Conservation (phyloP, 2,888 invertebrate species). For the Halocaridina rubra region DNA sequence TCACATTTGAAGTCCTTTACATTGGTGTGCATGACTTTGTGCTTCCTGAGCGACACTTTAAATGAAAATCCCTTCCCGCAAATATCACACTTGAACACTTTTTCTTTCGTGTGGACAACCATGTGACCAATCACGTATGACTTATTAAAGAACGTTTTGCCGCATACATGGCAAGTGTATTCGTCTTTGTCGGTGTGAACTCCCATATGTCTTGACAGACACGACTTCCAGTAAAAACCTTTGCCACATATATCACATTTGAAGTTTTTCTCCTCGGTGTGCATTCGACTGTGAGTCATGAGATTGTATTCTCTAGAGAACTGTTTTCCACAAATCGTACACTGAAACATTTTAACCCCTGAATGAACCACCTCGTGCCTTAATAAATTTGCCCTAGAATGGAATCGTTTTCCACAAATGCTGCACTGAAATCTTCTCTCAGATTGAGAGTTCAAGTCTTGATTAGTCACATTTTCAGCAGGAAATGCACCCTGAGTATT, state of each 20-base stretch:
- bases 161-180: not conserved
- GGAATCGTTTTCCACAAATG: constrained; percentile 11
- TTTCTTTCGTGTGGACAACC: constrained; percentile 32
- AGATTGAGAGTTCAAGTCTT: too few relatives aligned
- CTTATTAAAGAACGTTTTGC: constrained; percentile 12
- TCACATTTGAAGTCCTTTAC: not conserved
- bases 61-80: constrained; percentile 2
- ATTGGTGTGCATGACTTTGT: not conserved
- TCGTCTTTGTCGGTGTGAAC: not conserved
- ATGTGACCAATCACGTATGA: constrained; percentile 10
- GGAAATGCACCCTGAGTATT: too few relatives aligned
- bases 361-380: not conserved
- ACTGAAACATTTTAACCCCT: not conserved
- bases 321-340: not conserved
- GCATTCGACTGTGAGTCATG: not conserved
- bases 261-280: not conserved
- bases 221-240: not conserved
- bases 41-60: not conserved
- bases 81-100: constrained; percentile 24
- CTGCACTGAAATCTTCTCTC: not conserved
- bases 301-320: not conserved
- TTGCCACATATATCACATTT: constrained; percentile 1
- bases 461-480: too few relatives aligned
- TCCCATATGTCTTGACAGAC: not conserved
- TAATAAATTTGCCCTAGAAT: not conserved